phyloP scores from a whole-genome alignment of 2,113 vertebrate species.

The Pheucticus melanocephalus region DNA sequence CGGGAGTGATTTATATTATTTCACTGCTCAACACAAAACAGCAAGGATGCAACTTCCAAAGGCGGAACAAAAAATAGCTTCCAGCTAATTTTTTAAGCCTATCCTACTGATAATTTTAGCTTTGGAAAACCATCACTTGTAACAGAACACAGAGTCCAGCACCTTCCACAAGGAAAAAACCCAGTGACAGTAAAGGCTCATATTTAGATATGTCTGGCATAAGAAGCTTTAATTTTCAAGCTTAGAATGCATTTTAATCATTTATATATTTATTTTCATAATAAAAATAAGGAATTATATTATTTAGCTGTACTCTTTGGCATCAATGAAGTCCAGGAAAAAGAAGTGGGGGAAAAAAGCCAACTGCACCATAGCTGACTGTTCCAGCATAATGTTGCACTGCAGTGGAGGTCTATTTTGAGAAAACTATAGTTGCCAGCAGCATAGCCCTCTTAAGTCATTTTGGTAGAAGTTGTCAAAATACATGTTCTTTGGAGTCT shows the following conservation, averaged over 20 bases:
- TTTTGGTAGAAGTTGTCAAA: slow-evolving; percentile 52
- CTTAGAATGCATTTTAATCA: background rate
- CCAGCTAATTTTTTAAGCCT: slow-evolving; percentile 21
- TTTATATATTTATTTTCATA: background rate
- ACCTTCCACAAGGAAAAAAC: background rate
- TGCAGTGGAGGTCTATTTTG: slow-evolving; percentile 43
- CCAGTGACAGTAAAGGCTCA: background rate
- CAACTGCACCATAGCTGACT: background rate
- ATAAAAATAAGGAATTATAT: background rate
- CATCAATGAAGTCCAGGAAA: background rate
- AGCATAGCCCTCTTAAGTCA: slow-evolving; percentile 1
- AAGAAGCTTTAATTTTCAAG: background rate
- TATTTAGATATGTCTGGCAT: background rate
- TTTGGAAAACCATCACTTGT: background rate
- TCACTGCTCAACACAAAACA: background rate
- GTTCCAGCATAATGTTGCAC: background rate
- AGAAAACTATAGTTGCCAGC: slow-evolving; percentile 5
- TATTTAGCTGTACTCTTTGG: background rate
- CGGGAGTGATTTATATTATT: background rate
- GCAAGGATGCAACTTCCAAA: background rate
- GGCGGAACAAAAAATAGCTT: background rate
- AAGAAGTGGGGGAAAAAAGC: background rate
- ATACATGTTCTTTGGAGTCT: background rate
- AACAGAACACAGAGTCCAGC: background rate
- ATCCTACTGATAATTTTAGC: slow-evolving; percentile 35